Percentiles rank a stretch among this genome's conserved stretches.
phyloP scores from a whole-genome alignment of 1,140 invertebrate genomes.

The Matsumurasca onukii region DNA sequence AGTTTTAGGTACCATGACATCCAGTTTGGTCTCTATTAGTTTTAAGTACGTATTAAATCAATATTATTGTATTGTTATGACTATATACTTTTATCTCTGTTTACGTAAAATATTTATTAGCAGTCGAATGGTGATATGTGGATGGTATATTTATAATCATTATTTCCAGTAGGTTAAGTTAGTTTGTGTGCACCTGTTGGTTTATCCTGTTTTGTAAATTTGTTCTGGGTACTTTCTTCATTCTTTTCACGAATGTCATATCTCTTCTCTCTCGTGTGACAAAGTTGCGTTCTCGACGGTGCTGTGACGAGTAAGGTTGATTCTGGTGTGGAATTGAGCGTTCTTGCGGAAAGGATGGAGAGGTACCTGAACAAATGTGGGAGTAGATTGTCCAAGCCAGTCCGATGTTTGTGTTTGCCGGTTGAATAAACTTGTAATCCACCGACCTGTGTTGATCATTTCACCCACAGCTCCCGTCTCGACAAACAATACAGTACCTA shows the following conservation, averaged over 20 bases:
- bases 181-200: background rate
- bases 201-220: slow-evolving; percentile 7
- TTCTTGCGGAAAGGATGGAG: slow-evolving; percentile 12
- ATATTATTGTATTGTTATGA: background rate
- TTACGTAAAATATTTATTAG: background rate
- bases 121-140: too few relatives aligned
- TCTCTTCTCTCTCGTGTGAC: background rate
- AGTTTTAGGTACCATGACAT: slow-evolving; percentile 20
- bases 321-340: too few relatives aligned
- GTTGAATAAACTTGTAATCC: slow-evolving; percentile 5
- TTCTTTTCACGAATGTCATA: slow-evolving; percentile 5
- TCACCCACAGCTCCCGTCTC: too few relatives aligned
- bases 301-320: too few relatives aligned
- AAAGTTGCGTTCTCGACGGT: too few relatives aligned
- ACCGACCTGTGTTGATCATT: too few relatives aligned
- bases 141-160: background rate
- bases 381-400: background rate
- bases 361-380: slow-evolving; percentile 13
- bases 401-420: slow-evolving; percentile 10
- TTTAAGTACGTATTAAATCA: background rate
- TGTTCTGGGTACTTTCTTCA: slow-evolving; percentile 26
- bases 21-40: background rate
- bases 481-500: too few relatives aligned
- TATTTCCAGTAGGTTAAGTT: background rate
- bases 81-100: background rate